These are phyloP conservation scores for Sprattus sprattus DNA, from an alignment of 2,113 vertebrate genomes.

Conservation along the genomic window DNA sequence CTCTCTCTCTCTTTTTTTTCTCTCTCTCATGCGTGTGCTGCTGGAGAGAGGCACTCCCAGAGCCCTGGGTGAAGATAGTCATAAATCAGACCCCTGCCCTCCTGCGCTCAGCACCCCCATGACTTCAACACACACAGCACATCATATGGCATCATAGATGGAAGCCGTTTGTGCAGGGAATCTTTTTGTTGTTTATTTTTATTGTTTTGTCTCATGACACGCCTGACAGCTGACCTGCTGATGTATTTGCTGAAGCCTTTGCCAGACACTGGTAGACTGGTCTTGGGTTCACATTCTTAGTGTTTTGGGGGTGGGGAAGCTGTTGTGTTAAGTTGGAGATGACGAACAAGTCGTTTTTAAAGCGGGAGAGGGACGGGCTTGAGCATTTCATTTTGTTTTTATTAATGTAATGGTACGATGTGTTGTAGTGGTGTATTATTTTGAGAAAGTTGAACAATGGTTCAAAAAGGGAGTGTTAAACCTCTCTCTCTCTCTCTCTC, in stretches of 20 bases:
- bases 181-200: neutral
- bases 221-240: neutral
- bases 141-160: neutral
- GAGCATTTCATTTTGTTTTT: too few species aligned
- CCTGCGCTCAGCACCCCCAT: neutral
- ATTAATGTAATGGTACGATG: too few species aligned
- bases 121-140: neutral
- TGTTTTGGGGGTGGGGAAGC: too few species aligned
- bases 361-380: too few species aligned
- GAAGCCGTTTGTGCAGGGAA: neutral
- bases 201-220: neutral
- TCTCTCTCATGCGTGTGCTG: neutral
- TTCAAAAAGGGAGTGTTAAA: too few species aligned
- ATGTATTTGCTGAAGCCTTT: neutral
- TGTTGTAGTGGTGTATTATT: too few species aligned
- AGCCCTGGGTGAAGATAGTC: neutral
- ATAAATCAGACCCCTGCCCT: constrained; percentile 1
- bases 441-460: too few species aligned
- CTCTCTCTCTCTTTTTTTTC: neutral
- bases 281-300: neutral
- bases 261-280: neutral
- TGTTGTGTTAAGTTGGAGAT: too few species aligned
- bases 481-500: neutral
- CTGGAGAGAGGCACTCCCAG: neutral
- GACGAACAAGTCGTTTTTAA: too few species aligned